phyloP scores from a whole-genome alignment of 2,113 vertebrate genomes.

The Carollia perspicillata region DNA sequence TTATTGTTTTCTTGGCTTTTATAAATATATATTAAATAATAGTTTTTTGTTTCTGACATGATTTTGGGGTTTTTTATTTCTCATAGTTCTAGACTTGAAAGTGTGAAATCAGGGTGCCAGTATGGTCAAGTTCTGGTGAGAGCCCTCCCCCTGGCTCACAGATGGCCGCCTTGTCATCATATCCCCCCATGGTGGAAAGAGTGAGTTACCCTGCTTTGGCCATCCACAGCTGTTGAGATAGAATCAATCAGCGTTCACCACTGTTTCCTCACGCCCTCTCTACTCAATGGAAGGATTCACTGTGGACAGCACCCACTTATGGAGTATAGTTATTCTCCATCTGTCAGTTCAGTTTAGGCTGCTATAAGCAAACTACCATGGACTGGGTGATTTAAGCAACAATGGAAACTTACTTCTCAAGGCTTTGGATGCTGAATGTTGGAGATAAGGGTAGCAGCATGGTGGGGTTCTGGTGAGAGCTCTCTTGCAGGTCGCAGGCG shows the following conservation, averaged over 20 bases:
- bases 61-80: background rate
- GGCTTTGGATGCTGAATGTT: background rate
- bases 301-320: background rate
- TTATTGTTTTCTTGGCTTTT: background rate
- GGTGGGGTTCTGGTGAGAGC: background rate
- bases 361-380: background rate
- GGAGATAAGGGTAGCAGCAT: background rate
- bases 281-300: background rate
- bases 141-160: background rate
- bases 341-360: background rate
- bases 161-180: background rate
- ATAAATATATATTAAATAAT: background rate
- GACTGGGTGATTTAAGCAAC: too few relatives aligned
- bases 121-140: too few relatives aligned
- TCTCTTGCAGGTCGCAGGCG: background rate
- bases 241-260: background rate
- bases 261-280: background rate
- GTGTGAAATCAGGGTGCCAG: too few relatives aligned
- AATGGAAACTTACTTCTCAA: background rate
- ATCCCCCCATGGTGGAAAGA: background rate
- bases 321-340: background rate
- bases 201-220: background rate
- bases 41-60: background rate
- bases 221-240: background rate
- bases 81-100: background rate